These are phyloP conservation scores for Butorides virescens DNA, from an alignment of 2,113 vertebrate species.

Conservation along the genomic window DNA sequence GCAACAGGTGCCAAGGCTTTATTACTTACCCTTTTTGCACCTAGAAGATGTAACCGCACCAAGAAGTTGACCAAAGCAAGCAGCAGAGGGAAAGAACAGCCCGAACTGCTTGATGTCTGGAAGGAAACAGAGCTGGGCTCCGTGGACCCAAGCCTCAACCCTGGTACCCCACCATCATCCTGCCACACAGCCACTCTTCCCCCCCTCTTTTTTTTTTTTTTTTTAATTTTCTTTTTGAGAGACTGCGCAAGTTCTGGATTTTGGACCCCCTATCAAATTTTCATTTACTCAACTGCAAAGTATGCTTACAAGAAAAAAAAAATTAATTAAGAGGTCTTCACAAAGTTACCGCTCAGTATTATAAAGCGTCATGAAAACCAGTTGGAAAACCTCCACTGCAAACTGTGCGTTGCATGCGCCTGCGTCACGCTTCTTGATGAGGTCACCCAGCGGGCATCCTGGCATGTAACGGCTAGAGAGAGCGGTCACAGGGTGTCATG, in stretches of 20 bases:
- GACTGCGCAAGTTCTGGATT: background rate
- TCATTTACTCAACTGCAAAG: background rate
- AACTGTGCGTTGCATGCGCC: accelerated
- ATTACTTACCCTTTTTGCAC: background rate
- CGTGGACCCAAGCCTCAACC: background rate
- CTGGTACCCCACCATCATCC: background rate
- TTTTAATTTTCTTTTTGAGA: background rate
- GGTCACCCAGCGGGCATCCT: background rate
- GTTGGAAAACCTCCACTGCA: background rate
- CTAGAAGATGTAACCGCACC: background rate
- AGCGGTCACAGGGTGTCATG: accelerated
- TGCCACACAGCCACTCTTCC: too few species aligned
- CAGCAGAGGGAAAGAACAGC: background rate
- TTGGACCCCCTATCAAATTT: background rate
- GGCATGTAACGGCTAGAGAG: accelerated
- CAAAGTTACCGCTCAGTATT: background rate
- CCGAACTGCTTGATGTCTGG: background rate
- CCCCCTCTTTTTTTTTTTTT: too few species aligned
- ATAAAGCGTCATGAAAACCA: background rate
- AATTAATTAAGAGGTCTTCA: background rate
- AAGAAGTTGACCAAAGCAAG: background rate
- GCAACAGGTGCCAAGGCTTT: background rate
- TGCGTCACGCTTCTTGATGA: background rate
- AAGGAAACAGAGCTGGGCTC: background rate
- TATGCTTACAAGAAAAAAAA: background rate